phyloP scores from a whole-genome alignment of 2,113 vertebrate genomes.

The Sminthopsis crassicaudata region DNA sequence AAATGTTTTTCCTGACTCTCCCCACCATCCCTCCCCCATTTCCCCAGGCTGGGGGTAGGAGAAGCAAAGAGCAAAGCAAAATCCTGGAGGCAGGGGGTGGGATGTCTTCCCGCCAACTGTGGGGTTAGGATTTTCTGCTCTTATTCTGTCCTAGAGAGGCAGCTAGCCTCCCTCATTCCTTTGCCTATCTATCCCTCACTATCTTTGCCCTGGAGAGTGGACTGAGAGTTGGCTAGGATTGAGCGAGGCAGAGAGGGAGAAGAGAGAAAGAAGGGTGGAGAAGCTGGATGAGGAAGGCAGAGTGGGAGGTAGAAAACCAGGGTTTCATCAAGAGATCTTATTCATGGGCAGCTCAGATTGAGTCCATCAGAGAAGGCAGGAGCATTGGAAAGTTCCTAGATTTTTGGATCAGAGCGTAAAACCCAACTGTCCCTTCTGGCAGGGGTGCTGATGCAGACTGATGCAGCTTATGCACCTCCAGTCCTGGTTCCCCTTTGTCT shows the following conservation, averaged over 20 bases:
- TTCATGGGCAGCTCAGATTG: neutral
- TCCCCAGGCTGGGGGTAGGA: neutral
- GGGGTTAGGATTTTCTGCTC: neutral
- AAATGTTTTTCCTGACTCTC: neutral
- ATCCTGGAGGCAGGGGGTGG: neutral
- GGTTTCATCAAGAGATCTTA: neutral
- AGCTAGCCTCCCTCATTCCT: neutral
- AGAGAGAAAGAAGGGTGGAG: neutral
- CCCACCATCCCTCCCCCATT: neutral
- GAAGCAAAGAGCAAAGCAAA: neutral
- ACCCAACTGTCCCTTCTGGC: neutral
- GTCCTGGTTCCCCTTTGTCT: neutral
- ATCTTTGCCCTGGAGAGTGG: neutral
- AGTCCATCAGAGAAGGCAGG: neutral
- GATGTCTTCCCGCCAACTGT: neutral
- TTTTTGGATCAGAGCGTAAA: neutral
- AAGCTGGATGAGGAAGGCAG: neutral
- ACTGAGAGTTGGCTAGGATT: neutral
- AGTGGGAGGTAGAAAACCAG: neutral
- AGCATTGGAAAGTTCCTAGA: neutral
- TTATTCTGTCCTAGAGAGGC: neutral
- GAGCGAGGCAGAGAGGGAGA: neutral
- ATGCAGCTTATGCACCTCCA: neutral
- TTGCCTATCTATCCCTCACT: neutral
- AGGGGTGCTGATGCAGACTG: neutral